Base-by-base conservation (phyloP, 2,797 vertebrate species). In the Meda fulgida region DNA sequence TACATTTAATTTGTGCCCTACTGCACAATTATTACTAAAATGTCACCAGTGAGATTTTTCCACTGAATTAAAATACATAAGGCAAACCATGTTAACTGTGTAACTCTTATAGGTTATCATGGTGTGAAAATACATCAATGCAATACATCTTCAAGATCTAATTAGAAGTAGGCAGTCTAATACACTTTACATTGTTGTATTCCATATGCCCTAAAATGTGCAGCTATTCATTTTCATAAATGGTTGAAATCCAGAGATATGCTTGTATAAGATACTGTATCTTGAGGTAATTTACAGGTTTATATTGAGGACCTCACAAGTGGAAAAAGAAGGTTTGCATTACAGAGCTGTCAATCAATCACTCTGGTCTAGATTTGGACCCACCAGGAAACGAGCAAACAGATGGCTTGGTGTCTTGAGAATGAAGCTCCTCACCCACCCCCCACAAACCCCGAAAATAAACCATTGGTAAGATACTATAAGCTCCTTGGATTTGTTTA, bases 401-500 rank as follows among this genome's bases (percentile, higher is more conserved):
- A 96, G 95, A 95, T 95, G 94, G 94, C 92, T 88, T 84, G 87
- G 84, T 71, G 88, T 89, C 90, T 90, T 92, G 88, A 85, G 84
- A 89, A 29, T 81, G 85, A 92, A 83, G 66, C 51, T 85, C 85
- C 76, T 60, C 65, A 53, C 81, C 86, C 80, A 73, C 92, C 84
- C 92, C 84, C 89, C 81, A 10, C 91, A 80, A 81, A 79, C 87
- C 82, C 88, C 65, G 58, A 85, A 89, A 90, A 90, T 87, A 88
- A 90, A 89, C 89, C 87, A 87, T 88, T 84, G 83, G 89, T 90
- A 91, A 93, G 89, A 93, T 91, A 90, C 92, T 88, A 63, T 96
- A 96, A 96, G 93, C 94, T 93, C 88, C 92, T 95, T 94, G 94
- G 88, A 91, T 89, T 91, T 89, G 90, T 90, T 89, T 93, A 90